Percentiles rank a stretch among this genome's conserved stretches.
These are phyloP conservation scores for Hypsopygia costalis DNA, from an alignment of 2,888 invertebrate species.

Conservation along the genomic window DNA sequence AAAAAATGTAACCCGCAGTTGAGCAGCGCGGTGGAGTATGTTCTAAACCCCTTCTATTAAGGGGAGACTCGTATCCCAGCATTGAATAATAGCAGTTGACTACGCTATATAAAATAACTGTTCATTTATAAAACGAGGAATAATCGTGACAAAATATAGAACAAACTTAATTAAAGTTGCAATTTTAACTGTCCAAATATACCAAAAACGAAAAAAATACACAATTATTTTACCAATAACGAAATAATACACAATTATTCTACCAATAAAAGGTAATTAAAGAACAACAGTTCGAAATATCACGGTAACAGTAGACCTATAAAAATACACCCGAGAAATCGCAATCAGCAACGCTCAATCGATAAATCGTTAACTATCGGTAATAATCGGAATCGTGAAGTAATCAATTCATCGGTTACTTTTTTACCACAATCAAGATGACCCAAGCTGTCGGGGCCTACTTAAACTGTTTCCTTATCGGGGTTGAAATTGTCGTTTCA, in stretches of 20 bases:
- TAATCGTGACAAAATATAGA: no score
- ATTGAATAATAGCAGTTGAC: no score
- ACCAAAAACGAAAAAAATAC: neutral
- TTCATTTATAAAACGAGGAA: no score
- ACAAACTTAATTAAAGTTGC: neutral
- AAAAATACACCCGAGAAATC: conserved; percentile 24
- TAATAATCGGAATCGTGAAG: conserved; percentile 18
- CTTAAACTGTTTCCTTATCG: conserved; percentile 44
- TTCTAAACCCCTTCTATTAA: no score
- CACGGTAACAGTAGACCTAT: conserved; percentile 11
- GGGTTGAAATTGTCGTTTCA: conserved; percentile 27
- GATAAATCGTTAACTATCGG: conserved; percentile 29
- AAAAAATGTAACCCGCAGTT: no score
- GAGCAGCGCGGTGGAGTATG: no score
- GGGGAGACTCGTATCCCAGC: no score
- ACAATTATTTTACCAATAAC: no score
- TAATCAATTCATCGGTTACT: conserved; percentile 11
- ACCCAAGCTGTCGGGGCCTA: conserved; percentile 25
- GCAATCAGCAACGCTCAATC: conserved; percentile 35
- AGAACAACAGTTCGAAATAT: neutral
- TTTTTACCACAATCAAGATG: conserved; percentile 21
- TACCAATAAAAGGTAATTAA: neutral
- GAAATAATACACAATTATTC: no score
- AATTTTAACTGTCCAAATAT: neutral
- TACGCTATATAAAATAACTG: no score